Evolutionary conservation across 2,797 vertebrate species (phyloP), one percentile per base, ranked within the genome.

Genomic region (Rhynchotus rufescens): DNA sequence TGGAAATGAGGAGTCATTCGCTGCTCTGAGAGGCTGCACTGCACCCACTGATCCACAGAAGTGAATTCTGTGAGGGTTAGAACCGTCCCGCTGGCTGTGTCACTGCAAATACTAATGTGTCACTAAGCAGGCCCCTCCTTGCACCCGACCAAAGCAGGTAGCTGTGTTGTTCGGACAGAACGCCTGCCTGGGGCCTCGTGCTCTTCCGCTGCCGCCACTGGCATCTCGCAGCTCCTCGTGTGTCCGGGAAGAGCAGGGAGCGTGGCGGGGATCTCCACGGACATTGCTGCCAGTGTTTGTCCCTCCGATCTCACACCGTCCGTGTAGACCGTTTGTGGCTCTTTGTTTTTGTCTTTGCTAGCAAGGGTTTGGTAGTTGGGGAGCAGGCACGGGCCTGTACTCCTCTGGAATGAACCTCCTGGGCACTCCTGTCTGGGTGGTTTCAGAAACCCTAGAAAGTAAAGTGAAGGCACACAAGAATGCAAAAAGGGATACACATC

Each of bases 241-340:
- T 40, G 36, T 36, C 28, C 54, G 4, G 8, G 10, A 71, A 51
- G 21, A 73, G 22, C 40, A 80, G 25, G 36, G 19, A 28, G 25
- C 14, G 1, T 51, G n/a, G 32, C 49, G 84, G 0, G 1, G 8
- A 22, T 66, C 15, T 4, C 1, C 54, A 60, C 73, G 26, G 52
- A 5, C 15, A 13, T 66, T 0, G 0, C 9, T 16, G 66, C 15
- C 26, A n/a, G 65, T 54, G 9, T 67, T 76, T 65, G 15, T 54
- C 25, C 15, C 26, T 60, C 64, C 12, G 21, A 79, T n/a, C 9
- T 86, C 45, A 6, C 13, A 23, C 78, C 44, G 4, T 10, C 79
- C 15, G 11, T 65, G 56, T 72, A 69, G 71, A 62, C 26, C 13
- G 65, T 9, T 6, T 36, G 15, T 9, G 3, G 15, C 4, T 10